Conservation (phyloP, 2,113 vertebrate genomes). For the Pithys albifrons region DNA sequence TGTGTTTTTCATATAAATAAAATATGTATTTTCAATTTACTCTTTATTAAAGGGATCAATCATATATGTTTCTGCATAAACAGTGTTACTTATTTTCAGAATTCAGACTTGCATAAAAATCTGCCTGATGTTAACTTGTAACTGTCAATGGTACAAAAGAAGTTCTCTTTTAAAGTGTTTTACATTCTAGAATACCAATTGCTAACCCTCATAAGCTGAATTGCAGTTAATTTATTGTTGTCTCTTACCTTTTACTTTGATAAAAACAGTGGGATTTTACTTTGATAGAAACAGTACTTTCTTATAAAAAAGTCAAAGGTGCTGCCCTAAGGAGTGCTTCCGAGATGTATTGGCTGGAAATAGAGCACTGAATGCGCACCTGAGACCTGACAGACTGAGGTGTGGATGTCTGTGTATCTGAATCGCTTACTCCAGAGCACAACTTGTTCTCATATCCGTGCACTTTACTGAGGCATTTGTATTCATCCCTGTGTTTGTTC, state of each 20-base stretch:
- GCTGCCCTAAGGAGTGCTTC: not conserved
- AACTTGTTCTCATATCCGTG: not conserved
- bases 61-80: not conserved
- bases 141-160: not conserved
- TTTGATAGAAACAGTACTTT: not conserved
- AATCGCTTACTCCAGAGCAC: not conserved
- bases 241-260: not conserved
- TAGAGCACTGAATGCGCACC: not conserved
- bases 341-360: not conserved
- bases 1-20: not conserved
- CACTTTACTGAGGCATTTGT: not conserved
- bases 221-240: not conserved
- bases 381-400: not conserved
- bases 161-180: not conserved
- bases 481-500: not conserved
- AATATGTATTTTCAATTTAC: not conserved
- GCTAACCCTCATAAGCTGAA: not conserved
- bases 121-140: not conserved
- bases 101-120: not conserved
- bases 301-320: not conserved
- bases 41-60: not conserved
- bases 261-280: not conserved
- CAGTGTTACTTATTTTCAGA: not conserved
- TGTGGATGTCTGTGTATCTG: not conserved
- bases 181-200: not conserved